phyloP scores from a whole-genome alignment of 1,140 invertebrate genomes.

The Caerostris extrusa region DNA sequence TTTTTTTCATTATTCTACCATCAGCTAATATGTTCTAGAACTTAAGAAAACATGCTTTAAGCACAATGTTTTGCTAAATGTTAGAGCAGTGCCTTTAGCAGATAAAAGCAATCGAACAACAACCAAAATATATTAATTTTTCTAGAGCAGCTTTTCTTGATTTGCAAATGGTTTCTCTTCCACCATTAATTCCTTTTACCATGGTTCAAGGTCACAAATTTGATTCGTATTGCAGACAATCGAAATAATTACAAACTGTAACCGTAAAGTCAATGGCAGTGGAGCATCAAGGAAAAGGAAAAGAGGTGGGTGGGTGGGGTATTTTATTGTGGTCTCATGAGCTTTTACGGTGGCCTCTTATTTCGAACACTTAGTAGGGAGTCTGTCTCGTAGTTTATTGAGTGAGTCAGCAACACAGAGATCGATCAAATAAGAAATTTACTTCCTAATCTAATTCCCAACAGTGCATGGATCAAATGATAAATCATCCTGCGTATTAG shows the following conservation, averaged over 20 bases:
- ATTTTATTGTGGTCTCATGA: too few species aligned
- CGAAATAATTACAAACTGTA: slow-evolving; percentile 24
- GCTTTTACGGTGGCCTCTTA: too few species aligned
- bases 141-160: background rate
- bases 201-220: background rate
- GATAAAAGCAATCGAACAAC: too few species aligned
- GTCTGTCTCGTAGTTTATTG: too few species aligned
- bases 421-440: background rate
- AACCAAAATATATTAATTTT: background rate
- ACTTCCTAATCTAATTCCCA: slow-evolving; percentile 12
- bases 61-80: too few species aligned
- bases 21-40: too few species aligned
- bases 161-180: slow-evolving; percentile 10
- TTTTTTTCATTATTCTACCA: too few species aligned
- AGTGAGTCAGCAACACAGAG: too few species aligned
- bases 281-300: background rate
- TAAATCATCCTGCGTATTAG: background rate
- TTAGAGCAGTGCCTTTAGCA: too few species aligned
- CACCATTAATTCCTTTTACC: background rate
- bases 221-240: slow-evolving; percentile 21
- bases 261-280: slow-evolving; percentile 12
- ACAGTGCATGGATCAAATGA: slow-evolving; percentile 5
- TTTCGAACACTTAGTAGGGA: too few species aligned
- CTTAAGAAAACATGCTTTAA: too few species aligned
- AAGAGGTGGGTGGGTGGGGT: background rate